A percentile compares a stretch with the other conserved stretches of the same genome.
phyloP scores from a whole-genome alignment of 2,797 vertebrate genomes.

The Manis pentadactyla region DNA sequence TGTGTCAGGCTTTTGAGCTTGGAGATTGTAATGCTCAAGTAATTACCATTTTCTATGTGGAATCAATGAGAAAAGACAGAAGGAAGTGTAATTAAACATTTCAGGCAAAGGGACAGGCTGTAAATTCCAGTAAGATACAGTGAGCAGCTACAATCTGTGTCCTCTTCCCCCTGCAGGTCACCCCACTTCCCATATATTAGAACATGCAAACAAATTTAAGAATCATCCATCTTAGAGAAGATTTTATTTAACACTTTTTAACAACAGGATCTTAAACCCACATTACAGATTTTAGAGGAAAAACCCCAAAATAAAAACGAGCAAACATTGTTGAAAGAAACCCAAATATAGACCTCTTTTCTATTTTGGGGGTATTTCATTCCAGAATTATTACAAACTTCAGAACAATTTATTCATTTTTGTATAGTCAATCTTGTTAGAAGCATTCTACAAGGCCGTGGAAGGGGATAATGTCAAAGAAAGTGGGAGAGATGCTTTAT shows the following conservation, averaged over 20 bases:
- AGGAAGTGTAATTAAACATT: neutral
- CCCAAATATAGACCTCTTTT: neutral
- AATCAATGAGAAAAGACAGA: neutral
- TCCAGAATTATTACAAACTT: neutral
- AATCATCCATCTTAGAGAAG: neutral
- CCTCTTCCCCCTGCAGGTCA: no score
- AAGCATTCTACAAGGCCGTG: neutral
- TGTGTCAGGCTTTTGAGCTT: neutral
- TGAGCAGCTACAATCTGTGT: neutral
- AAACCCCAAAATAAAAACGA: neutral
- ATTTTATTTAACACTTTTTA: conserved; percentile 3
- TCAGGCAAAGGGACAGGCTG: neutral
- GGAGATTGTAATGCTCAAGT: neutral
- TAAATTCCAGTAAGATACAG: neutral
- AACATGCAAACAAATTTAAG: neutral
- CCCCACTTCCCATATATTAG: neutral
- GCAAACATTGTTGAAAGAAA: conserved; percentile 16
- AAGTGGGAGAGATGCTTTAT: neutral
- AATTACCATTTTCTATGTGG: neutral
- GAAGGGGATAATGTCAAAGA: neutral
- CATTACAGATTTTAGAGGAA: neutral
- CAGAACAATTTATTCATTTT: neutral
- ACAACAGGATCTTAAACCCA: neutral
- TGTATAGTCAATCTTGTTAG: neutral
- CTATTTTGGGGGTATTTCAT: neutral